Evolutionary conservation across 2,888 invertebrate genomes (phyloP).

Genomic region (Conistra vaccinii): DNA sequence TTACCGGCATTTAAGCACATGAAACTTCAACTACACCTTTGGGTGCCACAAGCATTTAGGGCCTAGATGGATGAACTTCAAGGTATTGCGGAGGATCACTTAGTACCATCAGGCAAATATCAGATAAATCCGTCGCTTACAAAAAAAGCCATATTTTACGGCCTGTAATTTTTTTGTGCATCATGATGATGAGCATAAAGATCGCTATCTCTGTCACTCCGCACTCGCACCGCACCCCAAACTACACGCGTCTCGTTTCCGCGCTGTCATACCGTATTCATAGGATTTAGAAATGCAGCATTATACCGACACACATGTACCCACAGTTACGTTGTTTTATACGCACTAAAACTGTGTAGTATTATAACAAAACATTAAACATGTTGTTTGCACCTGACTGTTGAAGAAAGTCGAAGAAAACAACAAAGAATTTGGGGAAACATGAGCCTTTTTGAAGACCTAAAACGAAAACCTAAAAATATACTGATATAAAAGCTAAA

Average conservation of each 20-base stretch:
- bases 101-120: too few species aligned
- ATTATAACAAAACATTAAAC: slow-evolving; percentile 32
- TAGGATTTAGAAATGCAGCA: slow-evolving; percentile 83
- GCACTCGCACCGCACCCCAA: slow-evolving; percentile 52
- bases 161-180: too few species aligned
- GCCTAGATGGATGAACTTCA: too few species aligned
- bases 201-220: slow-evolving; percentile 44
- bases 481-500: too few species aligned
- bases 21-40: too few species aligned
- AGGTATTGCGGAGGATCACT: too few species aligned
- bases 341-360: slow-evolving; percentile 48
- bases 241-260: slow-evolving; percentile 69
- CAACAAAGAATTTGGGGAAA: slow-evolving; percentile 1
- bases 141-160: too few species aligned
- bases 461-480: too few species aligned
- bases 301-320: slow-evolving; percentile 72
- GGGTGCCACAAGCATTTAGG: too few species aligned
- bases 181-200: too few species aligned
- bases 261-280: slow-evolving; percentile 84
- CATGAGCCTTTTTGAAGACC: background rate
- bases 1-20: too few species aligned
- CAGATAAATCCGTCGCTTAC: too few species aligned
- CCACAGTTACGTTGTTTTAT: slow-evolving; percentile 59
- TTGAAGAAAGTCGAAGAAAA: slow-evolving; percentile 5
- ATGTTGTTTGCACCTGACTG: slow-evolving; percentile 32